Percentiles rank a stretch among this genome's conserved stretches.
Evolutionary conservation across 2,113 vertebrate genomes (phyloP).

Genomic region (Oenanthe oenanthe): DNA sequence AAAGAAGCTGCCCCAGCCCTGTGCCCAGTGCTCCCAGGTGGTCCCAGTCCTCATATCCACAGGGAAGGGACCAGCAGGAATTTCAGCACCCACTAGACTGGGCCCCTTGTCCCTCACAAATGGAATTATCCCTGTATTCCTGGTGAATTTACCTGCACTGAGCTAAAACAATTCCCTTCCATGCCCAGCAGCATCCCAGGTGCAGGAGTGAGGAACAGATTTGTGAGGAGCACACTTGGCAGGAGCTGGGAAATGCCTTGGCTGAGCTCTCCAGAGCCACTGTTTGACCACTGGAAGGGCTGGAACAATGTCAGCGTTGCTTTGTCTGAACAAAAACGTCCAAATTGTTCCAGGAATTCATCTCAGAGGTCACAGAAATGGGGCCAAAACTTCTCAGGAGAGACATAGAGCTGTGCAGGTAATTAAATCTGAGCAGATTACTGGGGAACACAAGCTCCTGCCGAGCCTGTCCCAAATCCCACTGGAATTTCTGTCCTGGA

Average conservation of each 20-base stretch:
- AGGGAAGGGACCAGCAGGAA: neutral
- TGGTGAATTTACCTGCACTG: neutral
- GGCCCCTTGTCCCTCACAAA: neutral
- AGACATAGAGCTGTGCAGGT: neutral
- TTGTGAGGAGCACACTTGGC: constrained; percentile 22
- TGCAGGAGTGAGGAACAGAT: constrained; percentile 3
- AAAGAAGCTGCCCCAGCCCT: neutral
- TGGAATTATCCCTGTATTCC: neutral
- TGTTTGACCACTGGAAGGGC: neutral
- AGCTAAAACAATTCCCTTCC: neutral
- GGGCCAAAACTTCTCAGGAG: constrained; percentile 25
- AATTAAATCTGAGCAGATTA: neutral
- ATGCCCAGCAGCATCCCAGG: neutral
- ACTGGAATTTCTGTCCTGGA: neutral
- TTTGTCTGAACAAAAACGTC: neutral
- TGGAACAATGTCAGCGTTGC: neutral
- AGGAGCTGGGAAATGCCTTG: neutral
- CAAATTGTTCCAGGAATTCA: constrained; percentile 20
- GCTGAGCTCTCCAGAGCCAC: neutral
- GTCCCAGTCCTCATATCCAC: neutral
- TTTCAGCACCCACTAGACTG: neutral
- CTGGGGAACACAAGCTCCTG: neutral
- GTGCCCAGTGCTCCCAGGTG: neutral
- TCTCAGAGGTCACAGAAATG: neutral
- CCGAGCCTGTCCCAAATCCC: neutral